Conservation (phyloP, 2,888 invertebrate species). For the Lissonota sp. region DNA sequence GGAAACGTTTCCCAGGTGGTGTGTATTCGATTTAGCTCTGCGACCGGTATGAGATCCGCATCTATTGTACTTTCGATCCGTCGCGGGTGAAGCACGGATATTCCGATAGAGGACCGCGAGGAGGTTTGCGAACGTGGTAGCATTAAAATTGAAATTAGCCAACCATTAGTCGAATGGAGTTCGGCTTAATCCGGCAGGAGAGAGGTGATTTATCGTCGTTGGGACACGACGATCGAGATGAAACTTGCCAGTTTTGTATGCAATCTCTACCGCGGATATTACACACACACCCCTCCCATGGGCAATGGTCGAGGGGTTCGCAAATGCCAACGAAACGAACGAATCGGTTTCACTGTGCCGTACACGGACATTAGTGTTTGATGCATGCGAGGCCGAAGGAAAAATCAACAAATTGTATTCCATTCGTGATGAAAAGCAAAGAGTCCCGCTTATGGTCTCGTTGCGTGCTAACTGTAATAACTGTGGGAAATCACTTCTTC, state of each 20-base stretch:
- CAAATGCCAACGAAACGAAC: constrained; percentile 19
- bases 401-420: constrained; percentile 59
- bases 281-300: constrained; percentile 28
- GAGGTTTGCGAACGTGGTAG: constrained; percentile 35
- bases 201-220: constrained; percentile 73
- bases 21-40: constrained; percentile 52
- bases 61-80: constrained; percentile 45
- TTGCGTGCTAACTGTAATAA: constrained; percentile 73
- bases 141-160: constrained; percentile 77
- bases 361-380: constrained; percentile 26
- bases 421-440: constrained; percentile 72
- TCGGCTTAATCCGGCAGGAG: constrained; percentile 73
- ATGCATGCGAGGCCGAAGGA: constrained; percentile 9
- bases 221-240: constrained; percentile 44
- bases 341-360: not conserved
- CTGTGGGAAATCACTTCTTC: constrained; percentile 71
- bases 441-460: constrained; percentile 70
- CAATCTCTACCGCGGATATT: constrained; percentile 54
- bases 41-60: constrained; percentile 1
- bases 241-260: constrained; percentile 28
- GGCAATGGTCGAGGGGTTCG: constrained; percentile 26
- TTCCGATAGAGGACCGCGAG: constrained; percentile 30
- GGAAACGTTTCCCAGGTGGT: constrained; percentile 53
- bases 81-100: constrained; percentile 13
- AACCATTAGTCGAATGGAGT: constrained; percentile 73